A percentile compares a stretch with the other conserved stretches of the same genome.
Conservation (phyloP, 2,113 vertebrate species). For the Spermophilus dauricus region DNA sequence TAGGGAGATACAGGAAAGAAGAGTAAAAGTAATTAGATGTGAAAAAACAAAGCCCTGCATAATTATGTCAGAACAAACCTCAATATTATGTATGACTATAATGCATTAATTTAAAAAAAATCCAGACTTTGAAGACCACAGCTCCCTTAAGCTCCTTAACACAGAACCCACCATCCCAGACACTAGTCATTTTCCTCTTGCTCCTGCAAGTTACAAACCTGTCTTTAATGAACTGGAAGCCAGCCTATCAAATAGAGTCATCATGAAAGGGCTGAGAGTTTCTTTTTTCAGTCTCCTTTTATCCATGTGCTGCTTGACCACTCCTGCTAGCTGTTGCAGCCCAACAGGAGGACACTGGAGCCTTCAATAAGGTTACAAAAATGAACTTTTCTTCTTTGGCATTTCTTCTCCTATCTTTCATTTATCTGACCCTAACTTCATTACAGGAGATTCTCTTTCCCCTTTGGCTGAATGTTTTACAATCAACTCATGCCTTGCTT, state of each 20-base stretch:
- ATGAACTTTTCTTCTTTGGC: too few species aligned
- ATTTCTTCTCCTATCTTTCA: background rate
- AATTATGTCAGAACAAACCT: too few species aligned
- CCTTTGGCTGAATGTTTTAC: background rate
- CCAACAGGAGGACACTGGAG: background rate
- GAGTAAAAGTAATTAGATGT: background rate
- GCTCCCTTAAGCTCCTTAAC: background rate
- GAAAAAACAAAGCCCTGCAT: too few species aligned
- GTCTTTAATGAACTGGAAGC: background rate
- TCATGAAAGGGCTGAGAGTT: background rate
- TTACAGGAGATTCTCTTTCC: background rate
- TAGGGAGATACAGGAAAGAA: background rate
- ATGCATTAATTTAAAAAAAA: background rate
- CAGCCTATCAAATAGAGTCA: background rate
- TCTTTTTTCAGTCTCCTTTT: background rate
- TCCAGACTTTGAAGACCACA: background rate
- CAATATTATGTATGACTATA: too few species aligned
- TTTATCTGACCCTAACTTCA: background rate
- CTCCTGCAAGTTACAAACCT: background rate
- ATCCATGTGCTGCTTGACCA: background rate
- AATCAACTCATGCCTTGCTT: background rate
- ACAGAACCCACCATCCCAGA: background rate
- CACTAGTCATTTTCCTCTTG: background rate
- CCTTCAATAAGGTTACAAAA: background rate
- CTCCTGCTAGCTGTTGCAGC: background rate